These are phyloP conservation scores for Aspidapion aeneum DNA, from an alignment of 2,888 invertebrate genomes.

Conservation along the genomic window DNA sequence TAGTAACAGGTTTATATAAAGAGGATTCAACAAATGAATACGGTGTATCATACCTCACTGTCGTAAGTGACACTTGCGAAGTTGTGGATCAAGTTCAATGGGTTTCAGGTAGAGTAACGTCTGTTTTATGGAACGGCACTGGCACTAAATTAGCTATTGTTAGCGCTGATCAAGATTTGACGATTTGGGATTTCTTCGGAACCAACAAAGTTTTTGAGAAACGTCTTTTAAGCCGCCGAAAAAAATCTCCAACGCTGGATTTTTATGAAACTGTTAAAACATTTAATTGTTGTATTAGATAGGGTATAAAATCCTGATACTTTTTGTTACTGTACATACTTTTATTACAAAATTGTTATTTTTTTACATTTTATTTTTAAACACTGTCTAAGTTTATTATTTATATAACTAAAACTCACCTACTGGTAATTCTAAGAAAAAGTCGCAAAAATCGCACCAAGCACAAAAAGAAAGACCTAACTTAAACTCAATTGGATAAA, in stretches of 20 bases:
- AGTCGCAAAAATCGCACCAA: too few species aligned
- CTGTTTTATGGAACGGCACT: conserved; percentile 30
- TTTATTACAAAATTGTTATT: too few species aligned
- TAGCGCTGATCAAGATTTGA: conserved; percentile 46
- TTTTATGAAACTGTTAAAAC: not conserved
- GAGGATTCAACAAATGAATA: not conserved
- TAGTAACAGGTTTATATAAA: conserved; percentile 41
- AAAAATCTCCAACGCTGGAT: not conserved
- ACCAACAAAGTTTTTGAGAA: not conserved
- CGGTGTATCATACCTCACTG: conserved; percentile 16
- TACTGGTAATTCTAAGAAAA: too few species aligned
- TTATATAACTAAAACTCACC: too few species aligned
- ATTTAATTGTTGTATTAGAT: not conserved
- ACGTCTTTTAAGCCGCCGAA: not conserved
- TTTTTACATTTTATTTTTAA: too few species aligned
- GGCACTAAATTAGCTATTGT: conserved; percentile 40
- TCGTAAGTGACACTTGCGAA: conserved; percentile 26
- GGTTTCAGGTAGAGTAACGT: conserved; percentile 29
- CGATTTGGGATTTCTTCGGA: conserved; percentile 47
- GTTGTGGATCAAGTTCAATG: conserved; percentile 30
- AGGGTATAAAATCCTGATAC: too few species aligned
- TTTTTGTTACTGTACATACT: too few species aligned
- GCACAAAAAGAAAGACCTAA: too few species aligned
- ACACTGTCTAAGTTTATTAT: too few species aligned
- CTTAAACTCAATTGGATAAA: too few species aligned